Conservation (phyloP, 2,797 vertebrate species). For the Dicrostonyx torquatus region DNA sequence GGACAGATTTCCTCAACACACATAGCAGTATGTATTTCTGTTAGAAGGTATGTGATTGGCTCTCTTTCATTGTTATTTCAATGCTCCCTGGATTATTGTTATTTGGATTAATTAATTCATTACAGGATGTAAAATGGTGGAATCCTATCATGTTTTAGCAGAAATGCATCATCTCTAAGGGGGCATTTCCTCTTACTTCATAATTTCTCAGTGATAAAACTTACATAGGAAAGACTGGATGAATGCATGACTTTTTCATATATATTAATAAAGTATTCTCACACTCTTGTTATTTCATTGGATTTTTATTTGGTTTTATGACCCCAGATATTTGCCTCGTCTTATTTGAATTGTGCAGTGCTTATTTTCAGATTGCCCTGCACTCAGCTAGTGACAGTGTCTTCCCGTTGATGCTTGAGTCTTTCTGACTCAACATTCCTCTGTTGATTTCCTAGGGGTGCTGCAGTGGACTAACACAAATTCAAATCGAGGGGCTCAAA, state of each 20-base stretch:
- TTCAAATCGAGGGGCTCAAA: neutral
- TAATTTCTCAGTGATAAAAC: neutral
- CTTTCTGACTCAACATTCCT: neutral
- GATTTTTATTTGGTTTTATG: neutral
- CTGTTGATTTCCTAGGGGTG: neutral
- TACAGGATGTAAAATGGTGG: neutral
- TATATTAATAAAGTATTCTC: neutral
- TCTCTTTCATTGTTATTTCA: neutral
- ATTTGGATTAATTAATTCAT: neutral
- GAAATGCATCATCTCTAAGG: neutral
- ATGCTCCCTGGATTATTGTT: neutral
- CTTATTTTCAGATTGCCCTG: neutral
- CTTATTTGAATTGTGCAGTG: neutral
- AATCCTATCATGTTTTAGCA: neutral
- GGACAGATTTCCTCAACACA: neutral
- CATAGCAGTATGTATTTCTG: neutral
- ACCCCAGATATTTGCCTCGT: neutral
- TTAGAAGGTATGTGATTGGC: neutral
- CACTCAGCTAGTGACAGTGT: neutral
- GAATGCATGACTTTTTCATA: neutral
- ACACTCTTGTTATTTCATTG: neutral
- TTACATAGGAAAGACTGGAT: neutral
- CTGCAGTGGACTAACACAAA: neutral
- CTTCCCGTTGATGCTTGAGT: neutral
- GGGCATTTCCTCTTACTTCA: neutral